phyloP scores from a whole-genome alignment of 2,113 vertebrate genomes.

The Pseudolaguvia tuberculata region DNA sequence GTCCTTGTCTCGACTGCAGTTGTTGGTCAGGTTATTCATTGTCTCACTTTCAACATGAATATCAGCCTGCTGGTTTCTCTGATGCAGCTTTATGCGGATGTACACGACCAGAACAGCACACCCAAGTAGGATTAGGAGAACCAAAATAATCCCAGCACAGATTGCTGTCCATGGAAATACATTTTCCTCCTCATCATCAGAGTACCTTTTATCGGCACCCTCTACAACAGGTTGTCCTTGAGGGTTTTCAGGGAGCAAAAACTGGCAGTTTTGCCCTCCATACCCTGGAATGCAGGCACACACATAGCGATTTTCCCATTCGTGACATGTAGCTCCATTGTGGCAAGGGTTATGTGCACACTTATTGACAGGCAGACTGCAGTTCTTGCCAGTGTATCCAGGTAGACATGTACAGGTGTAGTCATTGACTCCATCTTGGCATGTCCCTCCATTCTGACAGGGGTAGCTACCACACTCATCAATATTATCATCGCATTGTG shows the following conservation, averaged over 20 bases:
- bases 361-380: constrained; percentile 81
- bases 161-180: constrained; percentile 88
- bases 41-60: constrained; percentile 84
- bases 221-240: constrained; percentile 70
- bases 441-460: constrained; percentile 88
- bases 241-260: constrained; percentile 79
- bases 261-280: constrained; percentile 92
- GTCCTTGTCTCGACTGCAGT: constrained; percentile 88
- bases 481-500: constrained; percentile 80
- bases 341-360: constrained; percentile 91
- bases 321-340: constrained; percentile 94
- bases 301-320: constrained; percentile 81
- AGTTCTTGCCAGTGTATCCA: constrained; percentile 90
- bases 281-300: constrained; percentile 89
- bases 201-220: constrained; percentile 74
- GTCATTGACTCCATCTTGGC: constrained; percentile 80
- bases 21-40: constrained; percentile 96
- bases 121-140: constrained; percentile 84
- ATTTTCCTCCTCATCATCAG: constrained; percentile 61
- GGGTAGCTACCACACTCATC: constrained; percentile 82
- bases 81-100: constrained; percentile 80
- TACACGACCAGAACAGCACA: constrained; percentile 83
- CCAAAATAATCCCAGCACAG: constrained; percentile 83
- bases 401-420: constrained; percentile 90
- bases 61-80: constrained; percentile 72